Evolutionary conservation across 2,888 invertebrate genomes (phyloP).

Genomic region (Nomada fabriciana): DNA sequence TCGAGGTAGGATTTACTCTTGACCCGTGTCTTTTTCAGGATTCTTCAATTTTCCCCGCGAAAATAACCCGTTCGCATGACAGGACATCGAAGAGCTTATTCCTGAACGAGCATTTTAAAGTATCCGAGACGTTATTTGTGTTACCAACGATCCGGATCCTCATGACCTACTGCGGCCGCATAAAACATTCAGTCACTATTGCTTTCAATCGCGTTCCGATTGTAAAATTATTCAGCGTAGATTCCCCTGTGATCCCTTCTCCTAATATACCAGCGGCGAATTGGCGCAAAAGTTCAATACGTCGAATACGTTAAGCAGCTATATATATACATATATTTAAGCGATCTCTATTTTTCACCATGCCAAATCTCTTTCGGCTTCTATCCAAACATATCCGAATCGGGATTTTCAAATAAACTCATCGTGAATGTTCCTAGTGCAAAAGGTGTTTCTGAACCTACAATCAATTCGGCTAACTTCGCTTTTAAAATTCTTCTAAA

Average conservation of each 20-base stretch:
- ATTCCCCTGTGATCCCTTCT: background rate
- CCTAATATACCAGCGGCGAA: background rate
- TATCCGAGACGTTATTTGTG: slow-evolving; percentile 46
- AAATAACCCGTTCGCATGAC: slow-evolving; percentile 21
- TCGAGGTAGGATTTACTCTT: background rate
- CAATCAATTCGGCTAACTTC: background rate
- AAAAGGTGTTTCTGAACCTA: slow-evolving; percentile 33
- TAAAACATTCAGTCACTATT: slow-evolving; percentile 40
- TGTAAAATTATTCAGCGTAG: slow-evolving; percentile 16
- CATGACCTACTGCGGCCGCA: slow-evolving; percentile 28
- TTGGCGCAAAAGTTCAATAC: slow-evolving; percentile 32
- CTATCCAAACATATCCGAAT: background rate
- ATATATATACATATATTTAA: slow-evolving; percentile 36
- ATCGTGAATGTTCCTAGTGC: background rate
- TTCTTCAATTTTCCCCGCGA: background rate
- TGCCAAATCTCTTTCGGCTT: background rate
- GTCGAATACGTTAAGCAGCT: slow-evolving; percentile 6
- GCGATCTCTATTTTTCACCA: slow-evolving; percentile 2
- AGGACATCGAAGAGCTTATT: slow-evolving; percentile 38
- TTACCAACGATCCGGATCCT: slow-evolving; percentile 14
- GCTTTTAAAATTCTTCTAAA: too few species aligned
- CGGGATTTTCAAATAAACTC: background rate
- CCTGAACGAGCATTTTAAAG: slow-evolving; percentile 28
- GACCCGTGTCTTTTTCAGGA: slow-evolving; percentile 29
- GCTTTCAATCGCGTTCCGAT: slow-evolving; percentile 39